Evolutionary conservation across 2,888 invertebrate genomes (phyloP).

Genomic region (Hydropsyche betteni): DNA sequence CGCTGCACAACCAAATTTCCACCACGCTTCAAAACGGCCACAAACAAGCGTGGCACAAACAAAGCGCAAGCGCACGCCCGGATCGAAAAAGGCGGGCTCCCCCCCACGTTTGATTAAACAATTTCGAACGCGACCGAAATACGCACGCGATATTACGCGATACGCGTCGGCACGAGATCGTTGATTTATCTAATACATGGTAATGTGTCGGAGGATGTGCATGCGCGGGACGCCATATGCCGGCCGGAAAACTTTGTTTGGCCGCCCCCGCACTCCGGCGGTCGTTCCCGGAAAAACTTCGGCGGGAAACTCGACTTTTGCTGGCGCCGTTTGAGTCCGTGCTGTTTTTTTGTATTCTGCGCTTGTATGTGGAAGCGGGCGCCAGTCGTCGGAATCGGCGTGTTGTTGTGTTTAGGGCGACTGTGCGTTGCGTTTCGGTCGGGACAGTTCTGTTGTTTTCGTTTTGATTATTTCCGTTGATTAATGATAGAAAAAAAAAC

Average conservation of each 20-base stretch:
- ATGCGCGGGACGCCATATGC: conserved; percentile 1
- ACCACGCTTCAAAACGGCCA: background rate
- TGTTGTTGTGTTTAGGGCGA: too few species aligned
- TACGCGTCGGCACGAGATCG: background rate
- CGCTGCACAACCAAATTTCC: too few species aligned
- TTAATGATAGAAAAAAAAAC: too few species aligned
- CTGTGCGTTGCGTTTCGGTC: too few species aligned
- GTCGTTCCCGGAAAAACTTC: background rate
- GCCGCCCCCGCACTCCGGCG: background rate
- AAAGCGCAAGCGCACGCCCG: background rate
- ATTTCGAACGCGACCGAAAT: too few species aligned
- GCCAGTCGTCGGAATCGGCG: background rate
- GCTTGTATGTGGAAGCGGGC: background rate
- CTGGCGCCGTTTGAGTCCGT: background rate
- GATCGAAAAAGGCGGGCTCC: too few species aligned
- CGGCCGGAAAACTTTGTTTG: conserved; percentile 22
- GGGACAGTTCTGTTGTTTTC: too few species aligned
- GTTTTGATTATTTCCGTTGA: too few species aligned
- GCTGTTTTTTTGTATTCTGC: conserved; percentile 6
- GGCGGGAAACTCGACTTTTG: background rate
- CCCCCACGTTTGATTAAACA: too few species aligned
- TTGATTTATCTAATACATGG: conserved; percentile 20
- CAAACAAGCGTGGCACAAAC: background rate
- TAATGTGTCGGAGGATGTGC: conserved; percentile 5
- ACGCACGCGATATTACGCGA: too few species aligned